Evolutionary conservation across 1,140 invertebrate species (phyloP), one percentile per base, ranked within the genome.

Genomic region (Hyles vespertilio): DNA sequence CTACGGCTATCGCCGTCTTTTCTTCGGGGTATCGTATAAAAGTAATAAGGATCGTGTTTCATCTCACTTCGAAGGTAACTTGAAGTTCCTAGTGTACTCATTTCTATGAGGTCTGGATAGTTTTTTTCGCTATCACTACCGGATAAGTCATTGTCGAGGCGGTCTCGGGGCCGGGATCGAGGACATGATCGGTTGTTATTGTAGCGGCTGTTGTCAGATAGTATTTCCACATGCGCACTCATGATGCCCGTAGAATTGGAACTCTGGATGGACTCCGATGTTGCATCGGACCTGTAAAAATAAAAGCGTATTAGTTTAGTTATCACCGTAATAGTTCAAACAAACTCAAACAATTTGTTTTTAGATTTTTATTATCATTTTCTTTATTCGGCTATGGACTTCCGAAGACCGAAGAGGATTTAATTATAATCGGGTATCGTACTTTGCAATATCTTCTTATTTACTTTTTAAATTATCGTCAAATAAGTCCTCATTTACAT

Each of bases 91-190:
- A 92, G 85, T 60, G 91, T 91, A 68, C 91, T 92, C 69, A 92
- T 91, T 79, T 93, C 93, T 68, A 94, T 87, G 9, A 94, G 89
- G 70, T 94, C 93, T 0, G 93, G 93, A 62, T 92, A 93, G 74
- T 91, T 92, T 65, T 90, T 91, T 63, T 93, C 92, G 72, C 91
- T 90, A 76, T 93, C 89, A 67, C 91, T 87, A 51, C 79, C 78
- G 75, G 85, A 89, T 36, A 92, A 76, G 86, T 92, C 89, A 73
- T 89, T 91, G 76, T 90, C 91, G 47, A 89, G 86, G 8, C 80
- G 88, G 43, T 90, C 89, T 60, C 78, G 86, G 71, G 76, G 65
- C 52, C 79, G 70, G 33, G 75, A 72, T 43, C 74, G 72, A 3
- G 77, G 65, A 51, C 74, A 74, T 57, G 77, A 59, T 47, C 76